Conservation (phyloP, 2,888 invertebrate genomes). For the Sipha maydis region DNA sequence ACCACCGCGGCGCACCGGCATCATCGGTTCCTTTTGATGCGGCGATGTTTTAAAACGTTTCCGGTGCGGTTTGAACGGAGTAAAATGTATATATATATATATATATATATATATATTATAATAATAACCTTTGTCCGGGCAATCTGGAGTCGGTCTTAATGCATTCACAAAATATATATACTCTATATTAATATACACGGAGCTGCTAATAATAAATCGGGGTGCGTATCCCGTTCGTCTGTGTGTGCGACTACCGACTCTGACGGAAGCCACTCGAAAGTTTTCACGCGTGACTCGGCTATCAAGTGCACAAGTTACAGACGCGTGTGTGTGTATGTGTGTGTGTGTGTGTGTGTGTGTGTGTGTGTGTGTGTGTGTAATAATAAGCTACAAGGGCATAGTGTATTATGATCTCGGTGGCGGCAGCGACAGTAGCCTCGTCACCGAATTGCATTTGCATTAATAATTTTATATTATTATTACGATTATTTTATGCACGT, state of each 20-base stretch:
- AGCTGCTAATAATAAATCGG: constrained; percentile 43
- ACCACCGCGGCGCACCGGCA: neutral
- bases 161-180: constrained; percentile 24
- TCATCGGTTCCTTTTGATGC: constrained; percentile 9
- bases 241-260: neutral
- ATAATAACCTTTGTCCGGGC: constrained; percentile 30
- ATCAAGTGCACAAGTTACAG: neutral
- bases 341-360: neutral
- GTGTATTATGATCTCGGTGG: neutral
- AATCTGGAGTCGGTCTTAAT: constrained; percentile 40
- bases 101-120: neutral
- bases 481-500: neutral
- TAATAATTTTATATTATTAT: neutral
- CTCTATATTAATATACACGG: neutral
- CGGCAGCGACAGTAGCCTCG: neutral
- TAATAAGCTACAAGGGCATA: neutral
- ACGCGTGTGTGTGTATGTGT: neutral
- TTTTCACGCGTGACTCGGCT: constrained; percentile 47
- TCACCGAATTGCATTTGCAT: constrained; percentile 7
- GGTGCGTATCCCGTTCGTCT: neutral
- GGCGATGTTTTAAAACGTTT: constrained; percentile 13
- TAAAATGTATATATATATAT: neutral
- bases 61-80: constrained; percentile 3
- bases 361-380: neutral
- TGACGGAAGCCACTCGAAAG: constrained; percentile 18